These are phyloP conservation scores for Diarsia rubi DNA, from an alignment of 2,888 invertebrate species.

Conservation along the genomic window DNA sequence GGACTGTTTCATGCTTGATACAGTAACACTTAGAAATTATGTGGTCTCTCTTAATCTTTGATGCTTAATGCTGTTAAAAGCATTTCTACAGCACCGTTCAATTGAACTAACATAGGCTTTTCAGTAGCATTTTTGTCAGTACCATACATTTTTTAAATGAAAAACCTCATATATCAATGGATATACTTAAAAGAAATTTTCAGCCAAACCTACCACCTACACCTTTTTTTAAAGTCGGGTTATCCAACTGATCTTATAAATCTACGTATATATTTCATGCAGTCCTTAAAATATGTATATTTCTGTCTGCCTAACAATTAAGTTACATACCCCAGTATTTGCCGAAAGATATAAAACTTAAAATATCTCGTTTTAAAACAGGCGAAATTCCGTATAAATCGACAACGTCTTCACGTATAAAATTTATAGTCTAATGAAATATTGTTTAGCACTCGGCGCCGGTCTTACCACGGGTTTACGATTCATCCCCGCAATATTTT, in stretches of 20 bases:
- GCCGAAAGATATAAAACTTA: constrained; percentile 35
- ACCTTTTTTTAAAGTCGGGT: no score
- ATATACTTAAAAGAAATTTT: no score
- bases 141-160: no score
- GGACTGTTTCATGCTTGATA: background rate
- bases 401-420: constrained; percentile 71
- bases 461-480: constrained; percentile 66
- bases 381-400: constrained; percentile 59
- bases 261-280: background rate
- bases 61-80: no score
- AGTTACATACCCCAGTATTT: background rate
- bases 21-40: background rate
- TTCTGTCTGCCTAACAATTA: background rate
- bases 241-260: background rate
- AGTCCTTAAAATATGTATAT: background rate
- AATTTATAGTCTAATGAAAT: constrained; percentile 76
- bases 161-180: no score
- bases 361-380: constrained; percentile 58
- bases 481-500: constrained; percentile 39
- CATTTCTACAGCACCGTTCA: no score
- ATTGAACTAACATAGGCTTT: no score
- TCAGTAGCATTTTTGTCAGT: no score
- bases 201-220: no score
- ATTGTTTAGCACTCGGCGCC: constrained; percentile 72
- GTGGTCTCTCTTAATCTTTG: no score